Base-by-base conservation (phyloP, 2,888 invertebrate genomes). In the Chloroclysta siterata region DNA sequence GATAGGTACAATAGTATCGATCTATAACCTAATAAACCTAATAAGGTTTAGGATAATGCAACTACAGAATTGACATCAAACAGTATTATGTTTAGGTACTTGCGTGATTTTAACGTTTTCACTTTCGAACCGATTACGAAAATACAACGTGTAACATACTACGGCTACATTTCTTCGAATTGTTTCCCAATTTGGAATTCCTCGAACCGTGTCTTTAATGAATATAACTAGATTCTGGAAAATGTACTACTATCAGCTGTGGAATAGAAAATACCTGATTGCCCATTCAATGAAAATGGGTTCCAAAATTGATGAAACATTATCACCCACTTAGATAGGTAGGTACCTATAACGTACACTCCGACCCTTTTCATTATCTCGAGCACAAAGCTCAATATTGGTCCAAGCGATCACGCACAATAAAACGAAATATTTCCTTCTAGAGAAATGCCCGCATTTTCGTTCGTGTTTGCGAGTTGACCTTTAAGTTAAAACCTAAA, bases 401-500 rank as follows among this genome's bases (percentile, higher is more conserved):
- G 62, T 56, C 71, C 63, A 60, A 69, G 66, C 73, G 64, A 73
- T 76, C 67, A 74, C 71, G 64, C 66, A 66, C 64, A 72, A 76
- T 72, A 75, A 72, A 70, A 65, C 72, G 65, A 64, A 75, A 80
- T 80, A 82, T 84, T 82, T 80, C 75, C 80, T 82, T 81, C 17
- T 46, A 2, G 46, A 14, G 17, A 11, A 17, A 17, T 17, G 10
- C 17, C 11, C 5, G 11, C 17, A 17, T 17, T n/a, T 46, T 46
- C 17, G 46, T 17, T 46, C 17, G 15, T 4, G 46, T 46, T 22
- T 22, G 22, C 22, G 22, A 22, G 22, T 22, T 2, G 22, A 29
- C 7, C 33, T 3, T 5, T 33, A 7, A 6, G 8, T 8, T 33
- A 7, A 22, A 22, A 2, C 22, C 8, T 33, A 33, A 33, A 33